Evolutionary conservation across 2,888 invertebrate species (phyloP).

Genomic region (Limulus polyphemus): DNA sequence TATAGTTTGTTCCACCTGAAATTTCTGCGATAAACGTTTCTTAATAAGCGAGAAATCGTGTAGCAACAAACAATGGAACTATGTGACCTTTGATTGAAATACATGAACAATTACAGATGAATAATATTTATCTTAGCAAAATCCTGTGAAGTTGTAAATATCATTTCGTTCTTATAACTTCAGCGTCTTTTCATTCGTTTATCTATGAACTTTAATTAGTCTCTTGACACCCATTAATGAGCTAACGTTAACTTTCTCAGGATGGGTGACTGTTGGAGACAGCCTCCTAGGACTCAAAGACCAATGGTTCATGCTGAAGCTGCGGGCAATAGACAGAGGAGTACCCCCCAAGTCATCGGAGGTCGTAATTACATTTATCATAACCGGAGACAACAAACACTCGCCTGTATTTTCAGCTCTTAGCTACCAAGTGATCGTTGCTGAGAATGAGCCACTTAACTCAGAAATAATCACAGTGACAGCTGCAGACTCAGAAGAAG

Average conservation of each 20-base stretch:
- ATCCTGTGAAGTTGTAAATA: no score
- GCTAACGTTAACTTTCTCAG: slow-evolving; percentile 11
- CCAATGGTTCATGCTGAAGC: slow-evolving; percentile 48
- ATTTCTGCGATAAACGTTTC: no score
- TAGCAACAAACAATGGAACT: no score
- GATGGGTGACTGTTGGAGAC: slow-evolving; percentile 61
- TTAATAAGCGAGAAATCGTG: no score
- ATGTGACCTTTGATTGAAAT: no score
- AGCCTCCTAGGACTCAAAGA: slow-evolving; percentile 41
- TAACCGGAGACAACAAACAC: slow-evolving; percentile 70
- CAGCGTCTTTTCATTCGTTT: no score
- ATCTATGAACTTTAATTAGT: no score
- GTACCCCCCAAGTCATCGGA: slow-evolving; percentile 72
- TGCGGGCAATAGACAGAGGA: slow-evolving; percentile 72
- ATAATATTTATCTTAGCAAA: no score
- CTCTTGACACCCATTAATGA: no score
- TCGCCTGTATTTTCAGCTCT: slow-evolving; percentile 65
- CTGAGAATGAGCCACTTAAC: slow-evolving; percentile 77
- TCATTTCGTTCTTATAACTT: no score
- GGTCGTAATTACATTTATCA: slow-evolving; percentile 55
- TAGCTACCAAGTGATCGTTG: slow-evolving; percentile 77
- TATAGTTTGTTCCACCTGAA: no score
- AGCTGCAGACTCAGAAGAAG: slow-evolving; percentile 66
- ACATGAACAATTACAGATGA: no score
- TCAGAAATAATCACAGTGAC: slow-evolving; percentile 69